Evolutionary conservation across 2,888 invertebrate genomes (phyloP).

Genomic region (Drosophila differens): DNA sequence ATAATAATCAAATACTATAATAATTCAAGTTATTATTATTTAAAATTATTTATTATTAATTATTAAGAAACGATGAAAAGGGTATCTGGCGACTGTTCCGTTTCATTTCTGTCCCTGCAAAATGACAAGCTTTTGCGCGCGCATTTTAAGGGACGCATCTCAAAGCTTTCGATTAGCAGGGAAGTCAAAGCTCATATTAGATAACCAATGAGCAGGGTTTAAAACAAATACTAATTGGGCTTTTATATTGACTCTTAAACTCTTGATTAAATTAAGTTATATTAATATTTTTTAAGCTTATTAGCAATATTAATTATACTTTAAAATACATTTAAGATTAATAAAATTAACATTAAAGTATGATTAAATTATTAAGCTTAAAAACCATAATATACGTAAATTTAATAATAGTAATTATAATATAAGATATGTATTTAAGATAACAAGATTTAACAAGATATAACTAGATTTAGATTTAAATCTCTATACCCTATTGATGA

Average conservation of each 20-base stretch:
- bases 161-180: neutral
- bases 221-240: neutral
- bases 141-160: conserved; percentile 1
- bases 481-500: neutral
- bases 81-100: neutral
- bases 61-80: neutral
- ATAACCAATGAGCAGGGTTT: neutral
- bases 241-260: neutral
- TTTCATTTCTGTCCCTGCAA: neutral
- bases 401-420: neutral
- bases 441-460: neutral
- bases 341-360: neutral
- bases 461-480: neutral
- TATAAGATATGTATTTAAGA: neutral
- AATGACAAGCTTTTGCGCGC: conserved; percentile 10
- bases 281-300: too few relatives aligned
- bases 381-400: neutral
- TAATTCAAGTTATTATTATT: neutral
- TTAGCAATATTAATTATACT: neutral
- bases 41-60: neutral
- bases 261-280: neutral
- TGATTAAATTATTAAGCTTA: neutral
- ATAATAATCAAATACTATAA: neutral
- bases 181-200: conserved; percentile 2
- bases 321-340: neutral